A percentile compares a stretch with the other conserved stretches of the same genome.
Evolutionary conservation across 1,140 invertebrate species (phyloP).

Genomic region (Aporrectodea caliginosa): DNA sequence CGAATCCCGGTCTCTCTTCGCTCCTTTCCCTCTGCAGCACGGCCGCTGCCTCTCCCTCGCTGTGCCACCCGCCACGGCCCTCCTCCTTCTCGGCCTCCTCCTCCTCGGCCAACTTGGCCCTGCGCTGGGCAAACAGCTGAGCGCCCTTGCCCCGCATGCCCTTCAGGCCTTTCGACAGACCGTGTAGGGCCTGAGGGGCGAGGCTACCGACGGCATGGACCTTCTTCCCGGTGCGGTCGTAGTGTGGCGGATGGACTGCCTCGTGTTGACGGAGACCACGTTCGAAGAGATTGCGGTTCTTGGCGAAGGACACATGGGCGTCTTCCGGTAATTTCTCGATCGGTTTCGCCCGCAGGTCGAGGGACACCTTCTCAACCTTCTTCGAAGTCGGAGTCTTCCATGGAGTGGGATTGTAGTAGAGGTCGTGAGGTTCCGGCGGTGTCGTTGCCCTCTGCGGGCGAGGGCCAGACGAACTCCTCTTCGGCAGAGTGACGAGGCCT

Average conservation of each 20-base stretch:
- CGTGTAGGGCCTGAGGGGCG: constrained; percentile 66
- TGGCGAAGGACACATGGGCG: neutral
- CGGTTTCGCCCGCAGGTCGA: no score
- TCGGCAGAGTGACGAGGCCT: no score
- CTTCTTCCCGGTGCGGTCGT: constrained; percentile 20
- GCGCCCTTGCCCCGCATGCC: constrained; percentile 61
- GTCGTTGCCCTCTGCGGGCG: constrained; percentile 39
- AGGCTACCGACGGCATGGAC: constrained; percentile 60
- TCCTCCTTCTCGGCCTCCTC: constrained; percentile 60
- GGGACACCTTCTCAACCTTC: neutral
- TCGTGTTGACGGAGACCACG: no score
- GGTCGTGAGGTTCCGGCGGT: constrained; percentile 5
- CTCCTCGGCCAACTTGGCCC: constrained; percentile 70
- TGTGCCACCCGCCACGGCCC: no score
- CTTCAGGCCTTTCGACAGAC: constrained; percentile 69
- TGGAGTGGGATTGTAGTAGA: neutral
- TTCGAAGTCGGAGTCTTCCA: neutral
- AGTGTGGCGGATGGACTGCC: no score
- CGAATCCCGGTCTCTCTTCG: neutral
- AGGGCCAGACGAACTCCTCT: neutral
- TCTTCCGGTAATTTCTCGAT: no score
- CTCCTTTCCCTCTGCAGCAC: neutral
- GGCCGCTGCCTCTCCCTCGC: neutral
- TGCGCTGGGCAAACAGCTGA: constrained; percentile 79
- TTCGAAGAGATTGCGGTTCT: neutral